Base-by-base conservation (phyloP, 92 coral and sea anemone genomes). In the Plumapathes pennacea region DNA sequence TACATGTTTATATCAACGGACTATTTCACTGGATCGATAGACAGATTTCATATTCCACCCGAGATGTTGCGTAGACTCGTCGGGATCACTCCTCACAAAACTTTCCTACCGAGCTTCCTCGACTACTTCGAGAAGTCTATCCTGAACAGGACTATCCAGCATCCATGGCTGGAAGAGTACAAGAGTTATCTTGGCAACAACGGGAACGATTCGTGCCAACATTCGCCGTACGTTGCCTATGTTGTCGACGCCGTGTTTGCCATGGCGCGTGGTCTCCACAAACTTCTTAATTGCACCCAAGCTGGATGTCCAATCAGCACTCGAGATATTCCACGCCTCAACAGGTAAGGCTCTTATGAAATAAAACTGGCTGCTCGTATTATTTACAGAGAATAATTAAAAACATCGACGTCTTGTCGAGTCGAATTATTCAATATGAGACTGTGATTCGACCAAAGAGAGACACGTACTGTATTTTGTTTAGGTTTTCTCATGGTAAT, bases 241-340 rank as follows among this genome's bases (percentile, higher is more conserved):
- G 87, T 85, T 5, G 54, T 90, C 0, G 95, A 90, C 48, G 95
- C 97, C 3, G 95, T 90, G 4, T 86, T 86, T 25, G 95, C 97
- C 1, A 63, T 77, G 9, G 95, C 97, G 6, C 50, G 74, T 43
- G 95, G 84, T 1, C 46, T 90, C 28, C 97, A 90, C 50, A 33
- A 64, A 15, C 65, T 86, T 59, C 72, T 90, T 24, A 71, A 64
- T 10, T 90, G 97, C 50, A 81, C 77, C 6, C 53, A 41, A 39
- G 49, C 6, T 26, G 38, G 57, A 32, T 85, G 91, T 19, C 32
- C 50, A 56, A 45, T 45, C 17, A 46, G 72, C 10, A 46, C 78
- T 9, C 71, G 60, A 4, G 82, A 74, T 2, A 74, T 80, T 44
- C 49, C 67, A 23, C 50, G 49, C 5, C 17, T 61, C 10, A 64